These are phyloP conservation scores for Platysternon megacephalum DNA, from an alignment of 2,113 vertebrate genomes.

Conservation along the genomic window DNA sequence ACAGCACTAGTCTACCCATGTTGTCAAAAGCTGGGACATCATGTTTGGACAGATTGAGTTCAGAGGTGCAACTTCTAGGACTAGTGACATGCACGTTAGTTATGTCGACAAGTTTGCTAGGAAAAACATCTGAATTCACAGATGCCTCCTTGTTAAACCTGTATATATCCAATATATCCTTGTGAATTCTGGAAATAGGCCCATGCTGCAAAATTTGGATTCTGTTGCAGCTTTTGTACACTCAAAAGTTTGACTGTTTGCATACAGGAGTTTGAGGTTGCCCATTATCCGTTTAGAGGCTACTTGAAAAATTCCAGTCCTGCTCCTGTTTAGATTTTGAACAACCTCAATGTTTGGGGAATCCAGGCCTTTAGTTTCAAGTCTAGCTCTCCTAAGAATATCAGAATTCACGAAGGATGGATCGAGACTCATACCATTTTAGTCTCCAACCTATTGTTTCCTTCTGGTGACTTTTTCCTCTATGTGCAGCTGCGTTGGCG, in stretches of 20 bases:
- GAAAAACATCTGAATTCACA: neutral
- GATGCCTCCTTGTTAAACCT: neutral
- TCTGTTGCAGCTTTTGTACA: neutral
- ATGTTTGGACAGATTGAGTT: neutral
- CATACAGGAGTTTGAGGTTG: neutral
- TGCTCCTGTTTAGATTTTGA: neutral
- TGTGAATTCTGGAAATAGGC: neutral
- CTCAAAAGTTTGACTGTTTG: neutral
- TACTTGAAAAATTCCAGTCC: neutral
- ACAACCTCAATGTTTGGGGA: neutral
- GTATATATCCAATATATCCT: neutral
- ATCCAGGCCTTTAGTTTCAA: neutral
- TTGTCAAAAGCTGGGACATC: neutral
- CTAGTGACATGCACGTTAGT: neutral
- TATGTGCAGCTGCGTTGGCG: neutral
- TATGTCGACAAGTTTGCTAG: neutral
- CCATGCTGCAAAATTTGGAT: neutral
- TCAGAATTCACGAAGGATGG: neutral
- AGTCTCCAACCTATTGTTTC: neutral
- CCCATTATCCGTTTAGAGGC: neutral
- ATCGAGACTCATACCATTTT: neutral
- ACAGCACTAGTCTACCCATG: rapidly evolving
- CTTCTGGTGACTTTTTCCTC: neutral
- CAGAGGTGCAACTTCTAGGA: neutral
- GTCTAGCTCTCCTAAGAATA: neutral